A percentile compares a stretch with the other conserved stretches of the same genome.
Conservation (phyloP, 2,797 vertebrate species). For the Streptopelia turtur region DNA sequence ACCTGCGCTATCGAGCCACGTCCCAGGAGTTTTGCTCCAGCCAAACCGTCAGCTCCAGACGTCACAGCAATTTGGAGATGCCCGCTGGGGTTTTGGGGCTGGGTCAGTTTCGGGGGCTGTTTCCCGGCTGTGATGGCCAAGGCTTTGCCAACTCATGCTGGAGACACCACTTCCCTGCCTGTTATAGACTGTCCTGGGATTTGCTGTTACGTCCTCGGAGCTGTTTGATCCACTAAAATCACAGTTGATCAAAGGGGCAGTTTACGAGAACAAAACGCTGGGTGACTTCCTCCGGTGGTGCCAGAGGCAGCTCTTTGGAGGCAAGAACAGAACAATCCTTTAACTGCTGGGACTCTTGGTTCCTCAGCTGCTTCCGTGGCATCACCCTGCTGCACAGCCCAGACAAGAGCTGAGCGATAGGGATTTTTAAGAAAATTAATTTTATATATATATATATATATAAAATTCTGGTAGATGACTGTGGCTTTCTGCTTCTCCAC, state of each 20-base stretch:
- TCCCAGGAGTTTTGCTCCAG: neutral
- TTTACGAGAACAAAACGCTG: conserved; percentile 50
- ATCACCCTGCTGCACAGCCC: neutral
- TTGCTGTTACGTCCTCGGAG: conserved; percentile 19
- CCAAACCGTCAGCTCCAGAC: accelerated
- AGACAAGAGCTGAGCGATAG: neutral
- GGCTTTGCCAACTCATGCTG: neutral
- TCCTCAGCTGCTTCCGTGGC: neutral
- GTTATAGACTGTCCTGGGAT: neutral
- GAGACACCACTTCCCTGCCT: conserved; percentile 11
- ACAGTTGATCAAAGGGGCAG: conserved; percentile 58
- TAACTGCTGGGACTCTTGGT: neutral
- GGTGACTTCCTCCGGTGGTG: conserved; percentile 57
- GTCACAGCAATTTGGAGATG: neutral
- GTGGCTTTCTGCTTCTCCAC: neutral
- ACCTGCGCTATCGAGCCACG: accelerated
- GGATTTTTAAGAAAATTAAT: neutral
- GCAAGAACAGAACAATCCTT: neutral
- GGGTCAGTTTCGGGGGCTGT: neutral
- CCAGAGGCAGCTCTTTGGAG: conserved; percentile 24
- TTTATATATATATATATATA: neutral
- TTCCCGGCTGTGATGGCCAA: neutral
- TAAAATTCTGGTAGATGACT: neutral
- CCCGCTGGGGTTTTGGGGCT: neutral
- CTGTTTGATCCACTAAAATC: conserved; percentile 36